Evolutionary conservation across 2,888 invertebrate species (phyloP), one percentile per base, ranked within the genome.

Genomic region (Heterodera filipjevi): DNA sequence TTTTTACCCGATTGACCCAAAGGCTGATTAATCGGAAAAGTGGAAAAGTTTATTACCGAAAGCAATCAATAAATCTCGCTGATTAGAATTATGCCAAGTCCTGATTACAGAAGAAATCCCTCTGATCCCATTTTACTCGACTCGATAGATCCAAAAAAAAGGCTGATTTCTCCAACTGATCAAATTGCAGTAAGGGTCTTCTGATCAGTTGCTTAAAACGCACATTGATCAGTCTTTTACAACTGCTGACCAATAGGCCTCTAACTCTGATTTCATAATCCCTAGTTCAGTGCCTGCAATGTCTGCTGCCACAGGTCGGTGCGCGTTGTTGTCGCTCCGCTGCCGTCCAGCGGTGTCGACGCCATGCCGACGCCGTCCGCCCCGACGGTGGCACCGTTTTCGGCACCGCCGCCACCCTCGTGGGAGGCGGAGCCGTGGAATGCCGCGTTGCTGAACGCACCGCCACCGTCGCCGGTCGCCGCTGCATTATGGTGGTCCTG

Each of bases 251-350:
- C 44, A 44, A 12, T 44, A 12, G 8, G 5, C 27, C 33, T 14
- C 32, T 14, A 2, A 6, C 66, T 6, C 66, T 14, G 16, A 10
- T 27, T 27, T 16, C 30, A 3, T 3, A n/a, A 66, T 30, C 14
- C 8, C 8, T 10, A 27, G 66, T 30, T 44, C 30, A 16, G n/a
- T 68, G 86, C 87, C 85, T 88, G 87, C 74, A 88, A 80, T 39
- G 88, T 88, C 71, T 85, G 86, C 80, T 89, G 88, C 88, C 88
- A 88, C 64, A 88, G 82, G 78, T 88, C 88, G 49, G 84, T 81
- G 73, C 84, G 81, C 76, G 70, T 30, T n/a, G 68, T 30, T 12
- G 14, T 39, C 39, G 44, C 2, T 8, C 2, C 71, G 71, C 46
- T 44, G 71, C 71, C 71, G 46, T 19, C 44, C 35, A 39, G 19